A percentile compares a stretch with the other conserved stretches of the same genome.
phyloP scores from a whole-genome alignment of 2,888 invertebrate genomes.

The Melikaiella ostensackeni region DNA sequence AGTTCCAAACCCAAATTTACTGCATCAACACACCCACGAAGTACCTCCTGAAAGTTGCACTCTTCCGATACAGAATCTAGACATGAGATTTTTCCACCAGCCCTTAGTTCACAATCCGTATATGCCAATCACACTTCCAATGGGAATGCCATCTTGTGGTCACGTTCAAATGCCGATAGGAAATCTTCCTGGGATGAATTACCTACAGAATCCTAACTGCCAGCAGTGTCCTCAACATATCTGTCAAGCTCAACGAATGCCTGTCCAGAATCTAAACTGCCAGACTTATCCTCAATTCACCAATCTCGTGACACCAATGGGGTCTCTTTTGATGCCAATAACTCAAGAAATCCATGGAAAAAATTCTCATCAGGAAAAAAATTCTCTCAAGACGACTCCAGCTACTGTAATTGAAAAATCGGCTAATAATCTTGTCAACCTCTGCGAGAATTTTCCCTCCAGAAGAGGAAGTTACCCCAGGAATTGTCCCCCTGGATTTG shows the following conservation, averaged over 20 bases:
- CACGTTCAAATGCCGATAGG: neutral
- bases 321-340: neutral
- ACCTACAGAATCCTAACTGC: neutral
- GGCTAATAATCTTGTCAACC: conserved; percentile 6
- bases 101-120: neutral
- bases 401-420: neutral
- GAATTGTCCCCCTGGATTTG: conserved; percentile 25
- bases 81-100: neutral
- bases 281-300: conserved; percentile 13
- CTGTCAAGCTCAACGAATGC: neutral
- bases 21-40: neutral
- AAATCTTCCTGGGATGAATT: conserved; percentile 6
- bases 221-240: neutral
- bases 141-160: neutral
- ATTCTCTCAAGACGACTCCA: neutral
- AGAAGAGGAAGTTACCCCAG: neutral
- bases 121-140: neutral
- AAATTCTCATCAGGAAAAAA: neutral
- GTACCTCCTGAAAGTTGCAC: neutral
- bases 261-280: conserved; percentile 2
- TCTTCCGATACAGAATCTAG: neutral
- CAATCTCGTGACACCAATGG: conserved; percentile 11
- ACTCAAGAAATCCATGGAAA: neutral
- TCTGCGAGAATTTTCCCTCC: conserved; percentile 9
- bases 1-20: neutral